Percentiles rank a stretch among this genome's conserved stretches.
These are phyloP conservation scores for Trissoscelio sp. DNA, from an alignment of 2,888 invertebrate species.

Conservation along the genomic window DNA sequence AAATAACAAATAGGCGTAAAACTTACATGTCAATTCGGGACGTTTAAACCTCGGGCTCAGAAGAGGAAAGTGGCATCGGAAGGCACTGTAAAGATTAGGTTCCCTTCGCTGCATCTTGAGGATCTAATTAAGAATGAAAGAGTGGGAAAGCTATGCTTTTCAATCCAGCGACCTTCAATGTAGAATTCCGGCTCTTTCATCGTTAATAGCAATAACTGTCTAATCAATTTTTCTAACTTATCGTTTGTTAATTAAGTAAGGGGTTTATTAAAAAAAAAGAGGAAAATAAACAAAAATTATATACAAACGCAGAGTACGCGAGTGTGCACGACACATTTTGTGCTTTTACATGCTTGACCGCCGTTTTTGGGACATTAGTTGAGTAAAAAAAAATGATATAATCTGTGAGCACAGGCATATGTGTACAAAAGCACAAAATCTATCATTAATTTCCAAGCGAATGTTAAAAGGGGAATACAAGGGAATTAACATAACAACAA, in stretches of 20 bases:
- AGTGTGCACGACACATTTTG: conserved; percentile 5
- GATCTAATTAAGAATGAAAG: conserved; percentile 12
- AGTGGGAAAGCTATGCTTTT: neutral
- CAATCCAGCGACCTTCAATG: conserved; percentile 2
- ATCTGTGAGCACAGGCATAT: neutral
- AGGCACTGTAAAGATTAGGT: neutral
- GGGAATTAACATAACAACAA: conserved; percentile 3
- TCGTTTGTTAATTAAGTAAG: conserved; percentile 1
- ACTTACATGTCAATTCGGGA: neutral
- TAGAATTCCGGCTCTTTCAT: conserved; percentile 27
- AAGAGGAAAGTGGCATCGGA: neutral
- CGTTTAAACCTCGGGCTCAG: neutral
- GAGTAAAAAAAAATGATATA: too few species aligned
- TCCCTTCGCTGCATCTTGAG: conserved; percentile 3
- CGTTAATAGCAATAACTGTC: conserved; percentile 21
- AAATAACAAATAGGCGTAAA: neutral
- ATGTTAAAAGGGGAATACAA: neutral
- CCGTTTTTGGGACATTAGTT: neutral
- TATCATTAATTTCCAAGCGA: conserved; percentile 42
- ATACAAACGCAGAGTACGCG: conserved; percentile 16
- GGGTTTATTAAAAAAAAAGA: too few species aligned
- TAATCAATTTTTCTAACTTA: conserved; percentile 28
- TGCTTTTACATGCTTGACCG: conserved; percentile 25
- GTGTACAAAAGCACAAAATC: conserved; percentile 33
- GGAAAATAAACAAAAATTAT: too few species aligned